phyloP scores from a whole-genome alignment of 2,797 vertebrate genomes.

The Sandelia bainsii region DNA sequence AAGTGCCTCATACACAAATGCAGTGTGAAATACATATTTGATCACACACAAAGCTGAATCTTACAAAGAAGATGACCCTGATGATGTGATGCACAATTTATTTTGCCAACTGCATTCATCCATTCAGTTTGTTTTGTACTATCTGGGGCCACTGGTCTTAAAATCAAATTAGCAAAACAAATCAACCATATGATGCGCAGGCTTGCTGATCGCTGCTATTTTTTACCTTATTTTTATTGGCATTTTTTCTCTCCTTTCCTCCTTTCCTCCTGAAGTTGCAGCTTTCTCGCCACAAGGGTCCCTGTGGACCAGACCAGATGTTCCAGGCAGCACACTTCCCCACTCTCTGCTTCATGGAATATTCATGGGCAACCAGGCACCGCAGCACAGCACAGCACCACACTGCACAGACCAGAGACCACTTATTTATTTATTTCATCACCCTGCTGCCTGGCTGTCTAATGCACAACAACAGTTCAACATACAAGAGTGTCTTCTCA shows the following conservation, averaged over 20 bases:
- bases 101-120: conserved; percentile 58
- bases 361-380: conserved; percentile 88
- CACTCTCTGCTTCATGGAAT: conserved; percentile 88
- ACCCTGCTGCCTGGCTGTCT: conserved; percentile 78
- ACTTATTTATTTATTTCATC: conserved; percentile 87
- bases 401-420: conserved; percentile 76
- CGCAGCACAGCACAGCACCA: conserved; percentile 74
- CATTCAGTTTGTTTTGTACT: conserved; percentile 67
- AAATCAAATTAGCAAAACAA: conserved; percentile 89
- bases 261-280: conserved; percentile 85
- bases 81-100: conserved; percentile 53
- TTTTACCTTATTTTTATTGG: conserved; percentile 74
- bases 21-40: conserved; percentile 50
- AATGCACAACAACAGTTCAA: conserved; percentile 81
- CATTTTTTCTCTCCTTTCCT: conserved; percentile 74
- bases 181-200: conserved; percentile 85
- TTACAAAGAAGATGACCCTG: conserved; percentile 47
- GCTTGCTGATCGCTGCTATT: conserved; percentile 78
- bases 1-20: conserved; percentile 38
- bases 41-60: conserved; percentile 41
- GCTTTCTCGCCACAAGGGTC: conserved; percentile 88
- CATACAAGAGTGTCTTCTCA: conserved; percentile 70
- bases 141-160: conserved; percentile 77
- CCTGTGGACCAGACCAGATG: conserved; percentile 88
- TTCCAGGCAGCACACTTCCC: conserved; percentile 88